These are phyloP conservation scores for Bubalus kerabau DNA, from an alignment of 2,113 vertebrate species.

Conservation along the genomic window DNA sequence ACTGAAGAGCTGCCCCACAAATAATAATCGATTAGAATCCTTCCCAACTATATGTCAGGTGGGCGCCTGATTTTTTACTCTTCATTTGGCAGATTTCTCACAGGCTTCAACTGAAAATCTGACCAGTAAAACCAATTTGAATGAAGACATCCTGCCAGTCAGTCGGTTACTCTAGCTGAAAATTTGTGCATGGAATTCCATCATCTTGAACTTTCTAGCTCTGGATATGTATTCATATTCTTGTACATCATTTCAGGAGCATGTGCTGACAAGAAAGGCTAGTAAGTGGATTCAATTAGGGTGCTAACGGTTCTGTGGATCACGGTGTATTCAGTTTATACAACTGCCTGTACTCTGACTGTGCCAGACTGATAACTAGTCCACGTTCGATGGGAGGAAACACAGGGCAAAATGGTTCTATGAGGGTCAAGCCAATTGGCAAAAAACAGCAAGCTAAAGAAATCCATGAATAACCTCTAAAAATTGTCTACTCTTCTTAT, in stretches of 20 bases:
- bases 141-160: background rate
- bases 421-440: background rate
- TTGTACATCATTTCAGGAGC: background rate
- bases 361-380: background rate
- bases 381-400: background rate
- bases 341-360: background rate
- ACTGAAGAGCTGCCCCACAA: background rate
- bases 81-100: background rate
- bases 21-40: background rate
- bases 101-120: background rate
- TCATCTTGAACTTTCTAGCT: background rate
- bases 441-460: background rate
- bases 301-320: background rate
- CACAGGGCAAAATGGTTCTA: background rate
- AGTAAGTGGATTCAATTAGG: constrained; percentile 16
- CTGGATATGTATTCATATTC: background rate
- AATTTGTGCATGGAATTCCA: background rate
- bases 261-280: background rate
- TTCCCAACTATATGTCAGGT: background rate
- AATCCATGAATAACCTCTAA: background rate
- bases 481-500: background rate
- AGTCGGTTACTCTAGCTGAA: background rate
- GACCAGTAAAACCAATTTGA: background rate
- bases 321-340: background rate
- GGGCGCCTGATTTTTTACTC: background rate